Percentiles rank a stretch among this genome's conserved stretches.
phyloP scores from a whole-genome alignment of 2,113 vertebrate genomes.

The Hydrochoerus hydrochaeris region DNA sequence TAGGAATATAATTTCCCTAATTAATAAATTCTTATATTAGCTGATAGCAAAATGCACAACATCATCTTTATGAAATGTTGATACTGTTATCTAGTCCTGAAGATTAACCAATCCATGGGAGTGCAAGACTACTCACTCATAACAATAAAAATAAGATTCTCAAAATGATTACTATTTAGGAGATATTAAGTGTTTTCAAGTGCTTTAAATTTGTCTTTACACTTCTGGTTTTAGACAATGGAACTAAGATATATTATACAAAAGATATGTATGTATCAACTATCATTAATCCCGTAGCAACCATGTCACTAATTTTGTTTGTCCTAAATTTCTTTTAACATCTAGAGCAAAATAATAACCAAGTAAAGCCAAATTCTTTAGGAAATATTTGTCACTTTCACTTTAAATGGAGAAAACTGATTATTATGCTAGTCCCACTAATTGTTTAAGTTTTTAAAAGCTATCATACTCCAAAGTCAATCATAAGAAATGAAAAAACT shows the following conservation, averaged over 20 bases:
- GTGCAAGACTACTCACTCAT: not conserved
- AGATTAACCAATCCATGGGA: constrained; percentile 60
- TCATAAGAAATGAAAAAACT: not conserved
- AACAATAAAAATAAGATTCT: not conserved
- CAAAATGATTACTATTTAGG: constrained; percentile 3
- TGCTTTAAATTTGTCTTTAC: not conserved
- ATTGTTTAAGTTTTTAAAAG: constrained; percentile 29
- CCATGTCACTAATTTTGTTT: constrained; percentile 59
- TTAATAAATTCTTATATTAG: constrained; percentile 62
- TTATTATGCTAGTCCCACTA: not conserved
- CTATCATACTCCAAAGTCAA: not conserved
- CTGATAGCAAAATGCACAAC: constrained; percentile 54
- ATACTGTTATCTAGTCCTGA: constrained; percentile 47
- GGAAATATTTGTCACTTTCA: constrained; percentile 24
- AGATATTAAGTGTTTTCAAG: constrained; percentile 5
- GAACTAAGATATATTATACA: constrained; percentile 41
- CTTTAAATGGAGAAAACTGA: not conserved
- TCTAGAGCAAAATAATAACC: constrained; percentile 44
- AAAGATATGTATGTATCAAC: not conserved
- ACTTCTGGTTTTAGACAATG: constrained; percentile 17
- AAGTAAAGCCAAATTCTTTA: constrained; percentile 32
- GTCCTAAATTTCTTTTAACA: constrained; percentile 39
- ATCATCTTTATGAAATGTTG: constrained; percentile 68
- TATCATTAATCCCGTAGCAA: constrained; percentile 49
- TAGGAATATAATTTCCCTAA: constrained; percentile 33